Evolutionary conservation across 2,797 vertebrate genomes (phyloP).

Genomic region (Danio albolineatus): DNA sequence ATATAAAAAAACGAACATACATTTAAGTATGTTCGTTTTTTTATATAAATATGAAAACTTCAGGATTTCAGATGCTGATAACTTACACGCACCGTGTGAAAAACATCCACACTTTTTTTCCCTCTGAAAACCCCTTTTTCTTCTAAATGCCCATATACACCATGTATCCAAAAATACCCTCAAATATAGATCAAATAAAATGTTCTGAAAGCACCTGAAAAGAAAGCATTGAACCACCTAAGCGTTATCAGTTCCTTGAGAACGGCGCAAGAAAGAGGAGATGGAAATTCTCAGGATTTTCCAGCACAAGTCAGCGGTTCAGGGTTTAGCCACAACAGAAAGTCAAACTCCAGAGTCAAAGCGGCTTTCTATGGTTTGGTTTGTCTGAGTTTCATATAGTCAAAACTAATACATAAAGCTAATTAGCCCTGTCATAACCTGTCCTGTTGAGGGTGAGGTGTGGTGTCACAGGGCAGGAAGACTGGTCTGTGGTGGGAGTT

Average conservation of each 20-base stretch:
- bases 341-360: not conserved
- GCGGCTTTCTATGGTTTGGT: not conserved
- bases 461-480: constrained; percentile 22
- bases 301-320: constrained; percentile 11
- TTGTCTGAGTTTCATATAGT: not conserved
- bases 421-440: not conserved
- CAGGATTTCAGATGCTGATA: no score
- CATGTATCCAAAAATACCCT: not conserved
- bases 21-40: no score
- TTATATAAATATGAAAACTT: no score
- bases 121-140: no score
- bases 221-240: not conserved
- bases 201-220: constrained; percentile 23
- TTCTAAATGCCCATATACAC: no score
- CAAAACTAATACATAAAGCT: not conserved
- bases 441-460: constrained; percentile 12
- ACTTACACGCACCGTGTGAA: no score
- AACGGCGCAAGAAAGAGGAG: not conserved
- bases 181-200: not conserved
- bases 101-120: no score
- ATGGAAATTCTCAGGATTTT: constrained; percentile 34
- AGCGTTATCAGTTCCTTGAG: constrained; percentile 23
- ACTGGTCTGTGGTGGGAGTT: constrained; percentile 20
- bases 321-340: constrained; percentile 27
- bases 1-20: no score